phyloP scores from a whole-genome alignment of 2,888 invertebrate genomes.

The Camponotus fellah region DNA sequence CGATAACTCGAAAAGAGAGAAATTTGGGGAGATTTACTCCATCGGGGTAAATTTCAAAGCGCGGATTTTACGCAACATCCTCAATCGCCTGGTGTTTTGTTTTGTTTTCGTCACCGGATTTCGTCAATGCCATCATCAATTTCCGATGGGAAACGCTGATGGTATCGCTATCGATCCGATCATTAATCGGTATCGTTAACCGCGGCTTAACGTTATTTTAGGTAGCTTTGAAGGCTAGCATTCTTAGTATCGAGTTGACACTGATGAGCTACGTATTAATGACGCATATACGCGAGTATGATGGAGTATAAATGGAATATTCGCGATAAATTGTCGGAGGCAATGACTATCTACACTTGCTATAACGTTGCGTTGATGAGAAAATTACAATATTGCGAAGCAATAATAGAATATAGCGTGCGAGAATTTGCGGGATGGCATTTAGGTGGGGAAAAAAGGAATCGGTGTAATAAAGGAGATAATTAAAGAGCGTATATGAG shows the following conservation, averaged over 20 bases:
- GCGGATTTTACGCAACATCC: neutral
- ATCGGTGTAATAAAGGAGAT: conserved; percentile 2
- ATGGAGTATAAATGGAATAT: neutral
- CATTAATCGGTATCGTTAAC: conserved; percentile 24
- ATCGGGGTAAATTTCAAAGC: conserved; percentile 11
- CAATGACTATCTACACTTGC: neutral
- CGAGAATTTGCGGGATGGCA: neutral
- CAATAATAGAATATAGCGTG: conserved; percentile 22
- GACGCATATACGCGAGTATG: neutral
- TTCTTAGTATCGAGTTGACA: conserved; percentile 8
- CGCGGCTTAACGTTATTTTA: conserved; percentile 24
- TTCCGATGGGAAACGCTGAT: conserved; percentile 6
- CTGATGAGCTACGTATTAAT: neutral
- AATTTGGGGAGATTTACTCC: neutral
- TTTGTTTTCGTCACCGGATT: neutral
- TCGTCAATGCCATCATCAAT: neutral
- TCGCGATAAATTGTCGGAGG: conserved; percentile 6
- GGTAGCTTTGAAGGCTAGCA: neutral
- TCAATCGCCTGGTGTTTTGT: neutral
- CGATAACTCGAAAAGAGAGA: neutral
- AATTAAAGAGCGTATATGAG: conserved; percentile 27
- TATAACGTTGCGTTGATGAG: neutral
- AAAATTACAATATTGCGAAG: neutral
- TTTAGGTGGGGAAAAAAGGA: neutral
- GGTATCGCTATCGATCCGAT: conserved; percentile 6